Base-by-base conservation (phyloP, 1,140 invertebrate genomes). In the Bombus huntii region DNA sequence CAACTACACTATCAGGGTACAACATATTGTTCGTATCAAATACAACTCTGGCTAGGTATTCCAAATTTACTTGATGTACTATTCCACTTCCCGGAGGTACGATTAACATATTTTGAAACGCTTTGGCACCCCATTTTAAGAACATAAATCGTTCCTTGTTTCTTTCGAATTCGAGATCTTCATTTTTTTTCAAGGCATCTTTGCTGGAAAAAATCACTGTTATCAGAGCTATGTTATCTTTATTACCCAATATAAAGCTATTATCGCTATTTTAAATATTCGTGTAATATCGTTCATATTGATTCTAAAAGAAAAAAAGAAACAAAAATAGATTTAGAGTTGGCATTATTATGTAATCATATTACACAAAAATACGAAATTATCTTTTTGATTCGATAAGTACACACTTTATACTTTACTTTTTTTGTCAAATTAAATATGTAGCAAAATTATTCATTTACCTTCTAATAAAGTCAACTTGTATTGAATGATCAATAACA, bases 11-110 rank as follows among this genome's bases (percentile, higher is more conserved):
- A 93, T 99, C 99, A 0, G 99, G 99, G 94, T 99, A 99, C 3
- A 99, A 94, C 62, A 96, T 87, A 82, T 96, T 95, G 37, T 96
- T 95, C 6, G 96, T 97, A 53, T 96, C 96, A 92, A 99, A 99
- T 3, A 99, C 99, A n/a, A 99, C 98, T 83, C 99, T 96, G 0
- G 98, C 99, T 68, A 99, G 94, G 93, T 99, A 99, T 93, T 99
- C 99, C 88, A 99, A 95, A 95, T 99, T 99, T 0, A 99, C 99
- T 96, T 99, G 98, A 96, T 99, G 99, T 0, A 99, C 98, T 87
- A 99, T 99, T 18, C 99, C 99, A 88, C 98, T 99, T 25, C 99
- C 99, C 9, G 99, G 99, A 39, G 99, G 99, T 18, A 99, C 98
- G 86, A 99, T 99, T 90, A 99, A 95, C 98, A 99, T 99, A 93